These are phyloP conservation scores for Danio aesculapii DNA, from an alignment of 2,797 vertebrate species.

Conservation along the genomic window DNA sequence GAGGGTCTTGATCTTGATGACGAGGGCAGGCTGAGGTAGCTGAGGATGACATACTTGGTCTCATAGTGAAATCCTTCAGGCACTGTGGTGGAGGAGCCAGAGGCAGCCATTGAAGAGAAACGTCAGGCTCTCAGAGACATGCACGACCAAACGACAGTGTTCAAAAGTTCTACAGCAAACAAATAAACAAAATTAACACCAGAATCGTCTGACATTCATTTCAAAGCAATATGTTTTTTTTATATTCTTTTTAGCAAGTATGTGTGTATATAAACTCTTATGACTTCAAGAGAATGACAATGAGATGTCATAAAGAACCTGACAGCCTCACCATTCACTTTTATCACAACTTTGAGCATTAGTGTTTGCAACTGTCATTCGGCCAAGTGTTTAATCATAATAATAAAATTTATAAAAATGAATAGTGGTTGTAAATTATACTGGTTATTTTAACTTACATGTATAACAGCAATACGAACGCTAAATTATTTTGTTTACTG, in stretches of 20 bases:
- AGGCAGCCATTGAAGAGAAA: conserved; percentile 76
- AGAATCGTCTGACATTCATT: not conserved
- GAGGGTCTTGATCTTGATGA: conserved; percentile 72
- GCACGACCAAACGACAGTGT: conserved; percentile 51
- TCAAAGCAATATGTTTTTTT: not conserved
- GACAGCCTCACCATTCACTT: not conserved
- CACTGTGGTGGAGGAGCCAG: conserved; percentile 79
- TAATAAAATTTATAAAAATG: no score
- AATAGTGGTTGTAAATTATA: no score
- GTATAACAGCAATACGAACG: no score
- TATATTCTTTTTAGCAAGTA: not conserved
- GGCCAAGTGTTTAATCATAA: no score
- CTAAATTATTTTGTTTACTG: no score
- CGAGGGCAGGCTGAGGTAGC: conserved; percentile 85
- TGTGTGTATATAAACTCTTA: not conserved
- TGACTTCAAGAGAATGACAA: not conserved
- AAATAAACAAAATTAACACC: not conserved
- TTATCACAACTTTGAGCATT: not conserved
- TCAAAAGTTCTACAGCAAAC: conserved; percentile 14
- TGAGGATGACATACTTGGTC: conserved; percentile 93
- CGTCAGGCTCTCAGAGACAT: conserved; percentile 74
- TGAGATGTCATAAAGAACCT: not conserved
- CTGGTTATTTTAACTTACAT: not conserved
- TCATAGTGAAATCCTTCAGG: conserved; percentile 94
- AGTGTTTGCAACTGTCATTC: not conserved